Evolutionary conservation across 2,797 vertebrate species (phyloP).

Genomic region (Tokudaia tokunoshimensis): DNA sequence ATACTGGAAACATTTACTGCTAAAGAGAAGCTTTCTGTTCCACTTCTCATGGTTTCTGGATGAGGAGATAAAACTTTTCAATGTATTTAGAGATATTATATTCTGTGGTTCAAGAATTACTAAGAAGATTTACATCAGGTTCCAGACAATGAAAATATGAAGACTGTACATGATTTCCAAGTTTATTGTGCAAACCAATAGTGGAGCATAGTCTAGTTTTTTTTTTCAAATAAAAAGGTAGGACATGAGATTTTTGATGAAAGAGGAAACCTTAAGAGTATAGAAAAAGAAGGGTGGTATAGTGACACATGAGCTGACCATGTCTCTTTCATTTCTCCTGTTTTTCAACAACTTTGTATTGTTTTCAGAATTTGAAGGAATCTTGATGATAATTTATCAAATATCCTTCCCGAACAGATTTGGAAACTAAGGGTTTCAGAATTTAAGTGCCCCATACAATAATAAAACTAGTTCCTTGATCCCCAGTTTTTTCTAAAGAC

Average conservation of each 20-base stretch:
- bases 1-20: not conserved
- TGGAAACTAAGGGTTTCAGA: slow-evolving; percentile 33
- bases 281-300: not conserved
- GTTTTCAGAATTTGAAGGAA: slow-evolving; percentile 58
- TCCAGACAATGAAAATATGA: slow-evolving; percentile 21
- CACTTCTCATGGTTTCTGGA: slow-evolving; percentile 36
- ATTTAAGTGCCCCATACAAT: not conserved
- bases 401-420: not conserved
- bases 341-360: not conserved
- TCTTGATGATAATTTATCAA: not conserved
- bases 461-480: not conserved
- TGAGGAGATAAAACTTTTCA: slow-evolving; percentile 39
- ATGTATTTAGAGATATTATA: slow-evolving; percentile 45
- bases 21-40: not conserved
- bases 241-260: slow-evolving; percentile 31
- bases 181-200: not conserved
- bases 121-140: slow-evolving; percentile 5
- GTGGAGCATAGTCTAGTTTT: not conserved
- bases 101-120: slow-evolving; percentile 44
- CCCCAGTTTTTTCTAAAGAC: slow-evolving; percentile 31
- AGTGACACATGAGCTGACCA: not conserved
- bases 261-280: not conserved
- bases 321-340: not conserved
- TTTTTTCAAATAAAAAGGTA: slow-evolving; percentile 41
- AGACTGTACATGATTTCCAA: slow-evolving; percentile 31